Evolutionary conservation across 2,888 invertebrate genomes (phyloP).

Genomic region (Drosophila kanekoi): DNA sequence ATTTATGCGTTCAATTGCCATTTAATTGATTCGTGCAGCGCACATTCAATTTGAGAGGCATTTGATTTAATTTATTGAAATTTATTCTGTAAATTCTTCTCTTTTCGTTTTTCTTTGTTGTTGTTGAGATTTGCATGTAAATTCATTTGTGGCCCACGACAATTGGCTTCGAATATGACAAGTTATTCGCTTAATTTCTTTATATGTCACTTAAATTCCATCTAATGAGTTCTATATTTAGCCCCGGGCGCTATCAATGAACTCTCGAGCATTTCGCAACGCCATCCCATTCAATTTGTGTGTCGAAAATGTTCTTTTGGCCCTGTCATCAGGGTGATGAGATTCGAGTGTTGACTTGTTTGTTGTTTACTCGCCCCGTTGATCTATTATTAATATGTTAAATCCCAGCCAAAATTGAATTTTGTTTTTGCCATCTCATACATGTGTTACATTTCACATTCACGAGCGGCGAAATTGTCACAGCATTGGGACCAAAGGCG

Average conservation of each 20-base stretch:
- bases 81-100: conserved; percentile 14
- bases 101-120: conserved; percentile 6
- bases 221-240: conserved; percentile 66
- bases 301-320: conserved; percentile 20
- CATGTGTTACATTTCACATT: conserved; percentile 65
- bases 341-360: conserved; percentile 20
- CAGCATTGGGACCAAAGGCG: neutral
- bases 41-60: conserved; percentile 52
- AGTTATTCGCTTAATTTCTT: conserved; percentile 18
- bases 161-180: conserved; percentile 9
- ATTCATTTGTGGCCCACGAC: conserved; percentile 24
- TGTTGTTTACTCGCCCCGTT: conserved; percentile 19
- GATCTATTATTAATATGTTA: conserved; percentile 60
- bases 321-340: conserved; percentile 32
- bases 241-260: conserved; percentile 41
- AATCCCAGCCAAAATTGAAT: conserved; percentile 43
- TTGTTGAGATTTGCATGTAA: conserved; percentile 34
- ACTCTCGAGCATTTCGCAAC: conserved; percentile 11
- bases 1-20: conserved; percentile 58
- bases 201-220: conserved; percentile 48
- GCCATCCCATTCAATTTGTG: conserved; percentile 21
- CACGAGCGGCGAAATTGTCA: conserved; percentile 15
- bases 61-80: conserved; percentile 55
- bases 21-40: conserved; percentile 63
- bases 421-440: conserved; percentile 6